These are phyloP conservation scores for Periplaneta americana DNA, from an alignment of 1,140 invertebrate species.

Conservation along the genomic window DNA sequence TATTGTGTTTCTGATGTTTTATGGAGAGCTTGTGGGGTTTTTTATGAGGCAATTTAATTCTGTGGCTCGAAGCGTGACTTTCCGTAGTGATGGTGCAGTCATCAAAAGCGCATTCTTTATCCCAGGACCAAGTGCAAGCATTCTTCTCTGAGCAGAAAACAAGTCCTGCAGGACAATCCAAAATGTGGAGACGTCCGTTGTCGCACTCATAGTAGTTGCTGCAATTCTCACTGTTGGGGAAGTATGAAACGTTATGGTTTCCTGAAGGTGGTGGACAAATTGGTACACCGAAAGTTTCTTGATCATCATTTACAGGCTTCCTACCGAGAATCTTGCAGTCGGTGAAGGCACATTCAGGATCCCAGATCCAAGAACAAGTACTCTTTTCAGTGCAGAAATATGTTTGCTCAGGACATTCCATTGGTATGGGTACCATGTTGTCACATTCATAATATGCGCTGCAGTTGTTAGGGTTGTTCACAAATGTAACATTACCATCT, in stretches of 20 bases:
- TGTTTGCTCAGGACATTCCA: background rate
- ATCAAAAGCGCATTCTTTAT: too few relatives aligned
- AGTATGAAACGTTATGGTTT: too few relatives aligned
- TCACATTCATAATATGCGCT: constrained; percentile 3
- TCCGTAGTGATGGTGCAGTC: too few relatives aligned
- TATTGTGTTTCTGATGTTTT: too few relatives aligned
- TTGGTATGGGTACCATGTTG: background rate
- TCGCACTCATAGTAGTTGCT: background rate
- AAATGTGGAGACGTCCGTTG: background rate
- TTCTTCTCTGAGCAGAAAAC: background rate
- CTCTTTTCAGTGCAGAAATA: background rate
- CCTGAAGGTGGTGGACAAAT: too few relatives aligned
- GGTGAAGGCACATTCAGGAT: background rate
- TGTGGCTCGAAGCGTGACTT: too few relatives aligned
- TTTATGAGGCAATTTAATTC: too few relatives aligned
- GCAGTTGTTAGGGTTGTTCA: background rate
- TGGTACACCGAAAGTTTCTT: too few relatives aligned
- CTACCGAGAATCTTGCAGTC: too few relatives aligned
- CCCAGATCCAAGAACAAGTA: background rate
- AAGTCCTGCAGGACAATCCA: background rate
- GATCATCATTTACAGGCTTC: too few relatives aligned
- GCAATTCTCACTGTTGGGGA: background rate
- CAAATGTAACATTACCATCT: background rate
- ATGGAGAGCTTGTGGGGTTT: too few relatives aligned
- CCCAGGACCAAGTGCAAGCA: too few relatives aligned